Evolutionary conservation across 30 jellyfish, hydroid and myxozoan genomes (phyloP), one percentile per base, ranked within the genome.

Genomic region (Hydractinia symbiolongicarpus): DNA sequence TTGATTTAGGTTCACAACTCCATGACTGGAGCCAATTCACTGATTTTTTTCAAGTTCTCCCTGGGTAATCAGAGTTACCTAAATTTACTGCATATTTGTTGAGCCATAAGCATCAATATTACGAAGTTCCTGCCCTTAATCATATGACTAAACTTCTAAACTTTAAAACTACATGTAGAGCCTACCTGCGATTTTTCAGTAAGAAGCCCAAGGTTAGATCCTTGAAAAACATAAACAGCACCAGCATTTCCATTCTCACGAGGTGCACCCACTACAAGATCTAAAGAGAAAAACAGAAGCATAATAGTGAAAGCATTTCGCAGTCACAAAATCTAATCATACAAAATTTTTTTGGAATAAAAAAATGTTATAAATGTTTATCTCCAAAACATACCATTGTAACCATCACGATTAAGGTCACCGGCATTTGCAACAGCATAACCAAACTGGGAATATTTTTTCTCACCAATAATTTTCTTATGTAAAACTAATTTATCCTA

Each of bases 241-340:
- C 99, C 99, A 14, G 83, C 66, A 30, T 86, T 82, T 67, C 82
- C 78, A 54, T 88, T 81, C 76, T 85, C 96, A 67, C 88, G 82
- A 4, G 99, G 99, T 50, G 99, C 99, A 67, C 99, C 99, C 56
- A 94, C 91, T 20, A 88, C 88, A 19, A 88, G 53, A 70, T 94
- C 99, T 94, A 67, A 0, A 50, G 0, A 15, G 81, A 0, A 13
- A 16, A 81, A 5, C 20, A 5, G 44, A 30, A 30, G 44, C 44
- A 30, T 30, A 30, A 30, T 30, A 30, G 44, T 30, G 44, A 30
- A 16, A 61, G 5, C 52, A 58, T 51, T 11, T 19, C 55, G 8
- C 20, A 57, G 11, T 50, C 8, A 58, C 51, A 68, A 1, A 11
- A 20, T 11, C 49, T 44, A 68, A 58, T 58, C 69, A 1, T 58